Evolutionary conservation across 2,113 vertebrate genomes (phyloP).

Genomic region (Rhinogobius similis): DNA sequence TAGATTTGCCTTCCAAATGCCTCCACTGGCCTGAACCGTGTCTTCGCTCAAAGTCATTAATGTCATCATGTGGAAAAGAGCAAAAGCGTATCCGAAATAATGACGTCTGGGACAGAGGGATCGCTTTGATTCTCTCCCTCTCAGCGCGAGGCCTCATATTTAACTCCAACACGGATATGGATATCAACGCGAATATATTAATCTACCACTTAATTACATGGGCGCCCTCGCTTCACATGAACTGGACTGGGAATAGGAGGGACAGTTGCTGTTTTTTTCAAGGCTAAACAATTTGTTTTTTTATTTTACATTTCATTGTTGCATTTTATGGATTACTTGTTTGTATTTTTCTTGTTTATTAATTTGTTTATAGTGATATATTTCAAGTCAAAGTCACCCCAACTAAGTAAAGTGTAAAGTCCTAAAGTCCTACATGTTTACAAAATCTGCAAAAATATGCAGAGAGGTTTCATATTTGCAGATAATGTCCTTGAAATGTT

Average conservation of each 20-base stretch:
- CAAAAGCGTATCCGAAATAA: constrained; percentile 91
- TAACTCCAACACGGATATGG: constrained; percentile 69
- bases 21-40: constrained; percentile 71
- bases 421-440: constrained; percentile 2
- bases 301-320: neutral
- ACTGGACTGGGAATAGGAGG: constrained; percentile 78
- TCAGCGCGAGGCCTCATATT: constrained; percentile 72
- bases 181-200: constrained; percentile 75
- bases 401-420: too few species aligned
- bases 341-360: neutral
- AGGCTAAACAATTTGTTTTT: constrained; percentile 21
- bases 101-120: constrained; percentile 90
- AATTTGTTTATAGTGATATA: neutral
- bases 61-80: constrained; percentile 86
- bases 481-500: constrained; percentile 11
- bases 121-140: constrained; percentile 81
- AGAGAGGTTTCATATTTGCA: constrained; percentile 13
- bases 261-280: constrained; percentile 49
- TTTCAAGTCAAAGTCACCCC: constrained; percentile 37
- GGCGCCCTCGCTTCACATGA: constrained; percentile 74
- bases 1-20: constrained; percentile 28
- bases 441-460: neutral
- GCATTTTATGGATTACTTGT: too few species aligned
- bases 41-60: constrained; percentile 89
- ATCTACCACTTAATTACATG: constrained; percentile 82